Percentiles rank a stretch among this genome's conserved stretches.
These are phyloP conservation scores for Hemitrygon akajei DNA, from an alignment of 2,797 vertebrate genomes.

Conservation along the genomic window DNA sequence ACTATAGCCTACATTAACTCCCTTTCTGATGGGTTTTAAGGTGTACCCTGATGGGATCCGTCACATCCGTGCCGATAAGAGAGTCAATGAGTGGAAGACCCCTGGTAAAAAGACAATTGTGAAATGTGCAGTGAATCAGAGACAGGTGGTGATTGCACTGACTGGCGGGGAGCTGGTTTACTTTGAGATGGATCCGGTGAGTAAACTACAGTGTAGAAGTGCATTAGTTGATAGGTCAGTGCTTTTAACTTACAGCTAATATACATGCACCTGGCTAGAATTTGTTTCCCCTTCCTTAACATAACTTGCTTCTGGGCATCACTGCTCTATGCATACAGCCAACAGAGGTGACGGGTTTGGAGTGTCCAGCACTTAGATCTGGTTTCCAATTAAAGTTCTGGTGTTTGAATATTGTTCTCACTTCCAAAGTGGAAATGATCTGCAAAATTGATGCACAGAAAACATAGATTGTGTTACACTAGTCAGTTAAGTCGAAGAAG, in stretches of 20 bases:
- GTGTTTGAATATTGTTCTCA: neutral
- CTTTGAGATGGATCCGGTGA: conserved; percentile 97
- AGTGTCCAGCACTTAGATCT: neutral
- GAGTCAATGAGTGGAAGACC: conserved; percentile 98
- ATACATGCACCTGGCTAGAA: neutral
- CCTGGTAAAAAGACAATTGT: conserved; percentile 96
- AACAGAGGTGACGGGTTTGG: neutral
- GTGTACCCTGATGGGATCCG: conserved; percentile 96
- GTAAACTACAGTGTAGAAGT: conserved; percentile 42
- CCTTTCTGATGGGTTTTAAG: conserved; percentile 50
- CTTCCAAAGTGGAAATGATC: neutral
- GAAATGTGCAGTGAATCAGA: conserved; percentile 93
- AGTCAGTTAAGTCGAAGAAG: neutral
- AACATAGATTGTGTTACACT: neutral
- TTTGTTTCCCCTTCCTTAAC: neutral
- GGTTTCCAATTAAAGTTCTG: neutral
- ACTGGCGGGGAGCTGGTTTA: conserved; percentile 96
- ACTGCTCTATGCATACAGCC: neutral
- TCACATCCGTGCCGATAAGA: conserved; percentile 93
- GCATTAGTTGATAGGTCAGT: neutral
- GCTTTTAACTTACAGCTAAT: neutral
- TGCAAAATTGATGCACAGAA: neutral
- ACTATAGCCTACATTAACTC: neutral
- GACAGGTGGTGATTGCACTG: conserved; percentile 93
- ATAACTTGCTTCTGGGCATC: neutral